phyloP scores from a whole-genome alignment of 2,113 vertebrate genomes.

The Aix galericulata region DNA sequence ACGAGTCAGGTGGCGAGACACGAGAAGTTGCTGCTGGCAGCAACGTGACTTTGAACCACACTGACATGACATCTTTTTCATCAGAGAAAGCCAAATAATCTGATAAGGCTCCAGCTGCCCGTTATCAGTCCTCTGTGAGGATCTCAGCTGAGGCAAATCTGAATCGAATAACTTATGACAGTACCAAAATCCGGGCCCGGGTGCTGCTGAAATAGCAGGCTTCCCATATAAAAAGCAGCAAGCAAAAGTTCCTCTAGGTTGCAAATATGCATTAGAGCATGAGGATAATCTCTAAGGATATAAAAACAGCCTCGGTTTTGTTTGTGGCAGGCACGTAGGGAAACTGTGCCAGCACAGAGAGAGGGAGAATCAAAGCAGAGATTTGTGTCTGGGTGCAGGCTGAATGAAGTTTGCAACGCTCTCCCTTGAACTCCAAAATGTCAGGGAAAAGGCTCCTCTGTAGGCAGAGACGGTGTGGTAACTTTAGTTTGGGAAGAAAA shows the following conservation, averaged over 20 bases:
- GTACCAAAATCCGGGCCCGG: not conserved
- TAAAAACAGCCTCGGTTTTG: not conserved
- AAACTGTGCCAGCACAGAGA: not conserved
- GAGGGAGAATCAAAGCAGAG: not conserved
- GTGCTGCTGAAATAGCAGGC: not conserved
- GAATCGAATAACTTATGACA: not conserved
- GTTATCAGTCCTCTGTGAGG: not conserved
- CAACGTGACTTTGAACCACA: not conserved
- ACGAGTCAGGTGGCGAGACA: not conserved
- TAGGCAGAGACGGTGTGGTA: not conserved
- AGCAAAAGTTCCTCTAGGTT: not conserved
- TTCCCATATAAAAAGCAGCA: not conserved
- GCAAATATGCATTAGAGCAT: too few species aligned
- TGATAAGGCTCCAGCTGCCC: not conserved
- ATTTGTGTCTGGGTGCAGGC: not conserved
- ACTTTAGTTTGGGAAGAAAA: not conserved
- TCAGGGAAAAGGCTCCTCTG: not conserved
- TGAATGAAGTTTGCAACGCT: not conserved
- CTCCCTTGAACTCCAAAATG: not conserved
- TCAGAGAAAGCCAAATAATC: not conserved
- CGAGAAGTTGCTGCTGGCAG: not conserved
- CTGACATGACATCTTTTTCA: not conserved
- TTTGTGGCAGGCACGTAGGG: not conserved
- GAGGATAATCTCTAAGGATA: not conserved
- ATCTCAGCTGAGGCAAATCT: not conserved